Conservation (phyloP, 2,888 invertebrate species). For the Chaitophorus viminalis region DNA sequence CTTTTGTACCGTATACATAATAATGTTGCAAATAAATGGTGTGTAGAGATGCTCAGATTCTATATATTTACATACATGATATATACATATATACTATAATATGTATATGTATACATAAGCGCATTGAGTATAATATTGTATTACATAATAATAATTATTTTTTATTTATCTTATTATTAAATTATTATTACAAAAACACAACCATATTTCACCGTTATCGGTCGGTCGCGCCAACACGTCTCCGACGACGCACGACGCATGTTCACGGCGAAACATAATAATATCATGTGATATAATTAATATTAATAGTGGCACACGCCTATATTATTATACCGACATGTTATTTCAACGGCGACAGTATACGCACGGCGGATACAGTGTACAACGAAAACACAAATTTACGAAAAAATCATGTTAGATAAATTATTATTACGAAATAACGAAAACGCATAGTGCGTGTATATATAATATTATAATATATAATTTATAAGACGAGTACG, state of each 20-base stretch:
- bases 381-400: neutral
- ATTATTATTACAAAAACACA: neutral
- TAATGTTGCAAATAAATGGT: slow-evolving; percentile 40
- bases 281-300: too few relatives aligned
- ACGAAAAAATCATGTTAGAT: slow-evolving; percentile 29
- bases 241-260: neutral
- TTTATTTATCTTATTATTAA: slow-evolving; percentile 1
- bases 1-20: slow-evolving; percentile 36
- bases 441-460: slow-evolving; percentile 29
- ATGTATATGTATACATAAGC: neutral
- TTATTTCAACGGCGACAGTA: too few relatives aligned
- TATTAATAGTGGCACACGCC: too few relatives aligned
- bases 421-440: slow-evolving; percentile 5
- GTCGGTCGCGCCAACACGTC: neutral
- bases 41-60: slow-evolving; percentile 42
- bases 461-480: too few relatives aligned
- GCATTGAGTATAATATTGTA: slow-evolving; percentile 12
- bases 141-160: neutral
- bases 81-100: too few relatives aligned
- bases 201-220: neutral
- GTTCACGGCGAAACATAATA: neutral
- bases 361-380: too few relatives aligned
- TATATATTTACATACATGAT: neutral
- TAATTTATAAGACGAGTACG: too few relatives aligned
- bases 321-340: too few relatives aligned